A percentile compares a stretch with the other conserved stretches of the same genome.
These are phyloP conservation scores for Elanoides forficatus DNA, from an alignment of 2,113 vertebrate genomes.

Conservation along the genomic window DNA sequence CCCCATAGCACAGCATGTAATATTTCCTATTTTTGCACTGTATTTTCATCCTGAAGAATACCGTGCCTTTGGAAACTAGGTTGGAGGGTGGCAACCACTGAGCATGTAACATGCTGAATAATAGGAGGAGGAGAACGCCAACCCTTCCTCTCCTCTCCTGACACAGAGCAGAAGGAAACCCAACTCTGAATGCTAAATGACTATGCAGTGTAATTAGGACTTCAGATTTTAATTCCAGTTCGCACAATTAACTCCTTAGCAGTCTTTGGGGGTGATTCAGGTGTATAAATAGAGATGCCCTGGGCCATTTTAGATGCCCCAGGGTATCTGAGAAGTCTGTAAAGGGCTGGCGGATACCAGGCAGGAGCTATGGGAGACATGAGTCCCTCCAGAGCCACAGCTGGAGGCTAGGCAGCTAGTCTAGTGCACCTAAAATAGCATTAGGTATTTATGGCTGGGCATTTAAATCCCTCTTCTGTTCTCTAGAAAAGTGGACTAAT, in stretches of 20 bases:
- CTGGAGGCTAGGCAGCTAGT: neutral
- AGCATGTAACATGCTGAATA: neutral
- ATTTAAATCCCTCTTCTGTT: neutral
- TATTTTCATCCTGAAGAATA: neutral
- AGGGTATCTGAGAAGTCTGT: neutral
- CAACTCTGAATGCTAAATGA: neutral
- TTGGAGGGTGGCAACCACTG: neutral
- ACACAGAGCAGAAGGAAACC: neutral
- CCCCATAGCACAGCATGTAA: rapidly evolving
- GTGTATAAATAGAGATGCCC: neutral
- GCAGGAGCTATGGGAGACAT: neutral
- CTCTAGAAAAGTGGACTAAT: neutral
- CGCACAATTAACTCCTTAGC: neutral
- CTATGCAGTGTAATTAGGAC: neutral
- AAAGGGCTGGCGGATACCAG: neutral
- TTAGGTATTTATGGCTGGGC: neutral
- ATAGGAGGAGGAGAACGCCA: neutral
- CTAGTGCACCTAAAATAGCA: neutral
- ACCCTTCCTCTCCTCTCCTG: neutral
- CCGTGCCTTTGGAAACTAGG: neutral
- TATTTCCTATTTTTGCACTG: neutral
- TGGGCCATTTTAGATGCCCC: neutral
- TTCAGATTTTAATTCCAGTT: neutral
- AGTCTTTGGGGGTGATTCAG: neutral
- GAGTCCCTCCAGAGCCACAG: neutral